Percentiles rank a stretch among this genome's conserved stretches.
These are phyloP conservation scores for Lapara coniferarum DNA, from an alignment of 2,888 invertebrate species.

Conservation along the genomic window DNA sequence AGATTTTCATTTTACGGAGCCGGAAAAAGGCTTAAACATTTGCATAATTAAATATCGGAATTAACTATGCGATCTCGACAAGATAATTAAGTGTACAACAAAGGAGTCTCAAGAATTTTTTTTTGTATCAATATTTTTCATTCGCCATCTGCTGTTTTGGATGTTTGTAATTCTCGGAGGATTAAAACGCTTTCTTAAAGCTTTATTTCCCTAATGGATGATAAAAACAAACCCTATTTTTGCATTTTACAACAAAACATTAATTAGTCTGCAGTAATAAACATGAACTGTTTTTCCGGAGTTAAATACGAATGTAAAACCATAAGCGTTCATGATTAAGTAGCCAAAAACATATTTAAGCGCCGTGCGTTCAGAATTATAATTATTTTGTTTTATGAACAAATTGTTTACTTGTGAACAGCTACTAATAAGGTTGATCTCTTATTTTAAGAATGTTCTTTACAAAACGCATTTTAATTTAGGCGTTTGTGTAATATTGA, in stretches of 20 bases:
- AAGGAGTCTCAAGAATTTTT: slow-evolving; percentile 52
- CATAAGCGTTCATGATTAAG: slow-evolving; percentile 36
- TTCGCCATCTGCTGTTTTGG: slow-evolving; percentile 47
- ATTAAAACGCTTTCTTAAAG: slow-evolving; percentile 52
- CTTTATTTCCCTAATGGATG: slow-evolving; percentile 60
- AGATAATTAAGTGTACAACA: slow-evolving; percentile 67
- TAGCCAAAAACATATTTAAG: slow-evolving; percentile 22
- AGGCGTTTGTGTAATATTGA: too few species aligned
- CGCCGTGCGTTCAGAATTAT: not conserved
- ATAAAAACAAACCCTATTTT: slow-evolving; percentile 56
- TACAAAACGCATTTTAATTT: too few species aligned
- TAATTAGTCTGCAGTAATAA: slow-evolving; percentile 51
- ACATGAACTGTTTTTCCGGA: slow-evolving; percentile 41
- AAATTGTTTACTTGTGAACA: not conserved
- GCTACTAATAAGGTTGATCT: too few species aligned
- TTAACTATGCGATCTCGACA: slow-evolving; percentile 57
- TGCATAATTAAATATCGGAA: slow-evolving; percentile 74
- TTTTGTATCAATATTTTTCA: slow-evolving; percentile 48
- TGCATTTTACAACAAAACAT: slow-evolving; percentile 48
- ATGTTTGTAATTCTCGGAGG: slow-evolving; percentile 57
- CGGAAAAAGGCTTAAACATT: slow-evolving; percentile 61
- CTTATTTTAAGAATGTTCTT: too few species aligned
- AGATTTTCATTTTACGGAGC: slow-evolving; percentile 44
- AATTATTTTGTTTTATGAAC: not conserved
- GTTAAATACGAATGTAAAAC: slow-evolving; percentile 34